phyloP scores from a whole-genome alignment of 2,888 invertebrate genomes.

The Nemoura dubitans region DNA sequence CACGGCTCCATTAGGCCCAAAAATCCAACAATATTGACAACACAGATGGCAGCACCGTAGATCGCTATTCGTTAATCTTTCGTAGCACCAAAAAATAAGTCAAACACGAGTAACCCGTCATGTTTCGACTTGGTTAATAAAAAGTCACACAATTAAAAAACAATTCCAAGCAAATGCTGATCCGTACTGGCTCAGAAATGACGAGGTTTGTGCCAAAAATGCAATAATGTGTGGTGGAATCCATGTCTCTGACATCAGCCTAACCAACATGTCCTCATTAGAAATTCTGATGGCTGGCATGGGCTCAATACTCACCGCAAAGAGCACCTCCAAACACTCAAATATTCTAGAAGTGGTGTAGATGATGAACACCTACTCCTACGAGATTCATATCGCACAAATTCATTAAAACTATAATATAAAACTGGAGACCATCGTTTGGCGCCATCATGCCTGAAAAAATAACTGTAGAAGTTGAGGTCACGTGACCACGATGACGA shows the following conservation, averaged over 20 bases:
- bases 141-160: not conserved
- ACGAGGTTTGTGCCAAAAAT: not conserved
- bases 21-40: constrained; percentile 83
- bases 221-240: constrained; percentile 44
- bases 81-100: constrained; percentile 48
- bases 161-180: not conserved
- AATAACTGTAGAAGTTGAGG: constrained; percentile 61
- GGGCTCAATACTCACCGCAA: constrained; percentile 57
- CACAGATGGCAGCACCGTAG: constrained; percentile 79
- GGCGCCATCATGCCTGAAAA: constrained; percentile 68
- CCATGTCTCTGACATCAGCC: constrained; percentile 59
- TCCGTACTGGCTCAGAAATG: not conserved
- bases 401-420: constrained; percentile 58
- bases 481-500: constrained; percentile 63
- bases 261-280: constrained; percentile 68
- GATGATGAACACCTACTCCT: constrained; percentile 52
- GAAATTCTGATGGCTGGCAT: constrained; percentile 60
- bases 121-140: not conserved
- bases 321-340: constrained; percentile 49
- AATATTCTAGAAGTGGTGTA: constrained; percentile 51
- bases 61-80: constrained; percentile 57
- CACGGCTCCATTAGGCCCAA: constrained; percentile 69
- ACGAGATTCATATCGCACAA: constrained; percentile 50
- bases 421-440: constrained; percentile 63
- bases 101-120: constrained; percentile 30